These are phyloP conservation scores for Daphoenositta chrysoptera DNA, from an alignment of 2,113 vertebrate genomes.

Conservation along the genomic window DNA sequence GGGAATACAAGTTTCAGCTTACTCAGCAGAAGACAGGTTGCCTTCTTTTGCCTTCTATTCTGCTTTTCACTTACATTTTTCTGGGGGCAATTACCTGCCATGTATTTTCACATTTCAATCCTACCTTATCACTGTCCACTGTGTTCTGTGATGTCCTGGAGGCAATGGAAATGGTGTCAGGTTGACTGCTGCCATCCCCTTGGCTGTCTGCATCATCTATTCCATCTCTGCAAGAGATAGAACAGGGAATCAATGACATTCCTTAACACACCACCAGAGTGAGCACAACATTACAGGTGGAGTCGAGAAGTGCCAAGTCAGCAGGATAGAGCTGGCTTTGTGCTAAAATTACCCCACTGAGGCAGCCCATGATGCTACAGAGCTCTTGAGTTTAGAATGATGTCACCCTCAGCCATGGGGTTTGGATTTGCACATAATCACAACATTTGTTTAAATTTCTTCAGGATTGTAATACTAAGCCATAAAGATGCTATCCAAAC, in stretches of 20 bases:
- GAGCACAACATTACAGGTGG: neutral
- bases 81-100: neutral
- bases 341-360: conserved; percentile 1
- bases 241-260: neutral
- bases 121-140: conserved; percentile 97
- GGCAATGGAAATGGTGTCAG: conserved; percentile 96
- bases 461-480: neutral
- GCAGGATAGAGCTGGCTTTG: neutral
- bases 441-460: neutral
- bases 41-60: neutral
- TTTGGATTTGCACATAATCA: conserved; percentile 36
- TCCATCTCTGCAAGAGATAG: conserved; percentile 80
- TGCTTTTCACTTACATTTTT: neutral
- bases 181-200: conserved; percentile 96
- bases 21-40: neutral
- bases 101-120: conserved; percentile 35
- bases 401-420: neutral
- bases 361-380: neutral
- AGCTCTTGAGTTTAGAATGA: conserved; percentile 12
- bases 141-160: conserved; percentile 98
- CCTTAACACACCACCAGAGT: neutral
- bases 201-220: conserved; percentile 94
- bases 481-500: neutral
- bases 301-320: neutral
- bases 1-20: neutral